These are phyloP conservation scores for Kryptolebias ocellatus DNA, from an alignment of 2,797 vertebrate genomes.

Conservation along the genomic window DNA sequence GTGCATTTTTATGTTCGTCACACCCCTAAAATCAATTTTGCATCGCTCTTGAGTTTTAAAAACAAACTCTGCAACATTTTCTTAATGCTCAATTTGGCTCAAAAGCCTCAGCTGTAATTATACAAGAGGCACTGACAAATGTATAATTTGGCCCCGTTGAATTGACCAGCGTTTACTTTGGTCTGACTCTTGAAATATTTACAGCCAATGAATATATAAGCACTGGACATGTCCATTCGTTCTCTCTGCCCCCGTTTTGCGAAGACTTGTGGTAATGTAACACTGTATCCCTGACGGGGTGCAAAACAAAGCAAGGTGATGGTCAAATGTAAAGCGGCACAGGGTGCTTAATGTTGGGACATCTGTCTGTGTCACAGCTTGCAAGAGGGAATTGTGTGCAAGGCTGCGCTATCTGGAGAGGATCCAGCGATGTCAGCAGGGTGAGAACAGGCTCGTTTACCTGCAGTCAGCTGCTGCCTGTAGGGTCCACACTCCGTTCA, in stretches of 20 bases:
- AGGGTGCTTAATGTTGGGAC: conserved; percentile 61
- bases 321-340: conserved; percentile 67
- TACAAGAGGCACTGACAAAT: conserved; percentile 59
- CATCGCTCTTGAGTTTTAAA: conserved; percentile 42
- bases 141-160: conserved; percentile 33
- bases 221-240: conserved; percentile 30
- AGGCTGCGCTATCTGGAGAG: conserved; percentile 60
- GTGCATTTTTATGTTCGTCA: conserved; percentile 38
- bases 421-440: conserved; percentile 73
- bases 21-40: conserved; percentile 14
- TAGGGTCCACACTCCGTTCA: conserved; percentile 33
- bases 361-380: conserved; percentile 75
- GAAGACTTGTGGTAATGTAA: conserved; percentile 11
- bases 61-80: conserved; percentile 51
- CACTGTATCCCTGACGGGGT: conserved; percentile 14
- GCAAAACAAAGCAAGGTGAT: conserved; percentile 54
- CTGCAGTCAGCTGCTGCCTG: conserved; percentile 56
- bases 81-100: conserved; percentile 66
- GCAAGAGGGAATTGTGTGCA: conserved; percentile 50
- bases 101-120: conserved; percentile 58
- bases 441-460: conserved; percentile 71
- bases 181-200: conserved; percentile 61
- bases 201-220: conserved; percentile 63
- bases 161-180: conserved; percentile 62
- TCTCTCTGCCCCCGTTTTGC: background rate